Conservation (phyloP, 2,113 vertebrate species). For the Chloropsis hardwickii region DNA sequence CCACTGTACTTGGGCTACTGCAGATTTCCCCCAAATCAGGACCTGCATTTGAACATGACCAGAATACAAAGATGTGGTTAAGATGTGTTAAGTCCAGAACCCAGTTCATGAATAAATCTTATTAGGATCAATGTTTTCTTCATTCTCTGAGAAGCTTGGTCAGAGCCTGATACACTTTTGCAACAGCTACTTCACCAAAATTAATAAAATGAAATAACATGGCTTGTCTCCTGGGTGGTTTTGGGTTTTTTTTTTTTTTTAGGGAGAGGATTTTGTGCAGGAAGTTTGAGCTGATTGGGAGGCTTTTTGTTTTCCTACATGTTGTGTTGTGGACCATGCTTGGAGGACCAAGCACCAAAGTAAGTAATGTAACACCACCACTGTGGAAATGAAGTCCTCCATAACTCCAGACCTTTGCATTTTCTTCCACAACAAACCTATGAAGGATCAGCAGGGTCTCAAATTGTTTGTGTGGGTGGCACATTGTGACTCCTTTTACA, state of each 20-base stretch:
- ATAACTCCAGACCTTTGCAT: background rate
- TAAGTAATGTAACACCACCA: background rate
- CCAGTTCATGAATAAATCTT: background rate
- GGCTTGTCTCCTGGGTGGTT: background rate
- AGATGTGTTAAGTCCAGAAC: background rate
- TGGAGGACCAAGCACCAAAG: accelerated
- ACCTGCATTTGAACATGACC: background rate
- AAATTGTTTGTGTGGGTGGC: too few relatives aligned
- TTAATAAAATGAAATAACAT: background rate
- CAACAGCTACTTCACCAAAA: background rate
- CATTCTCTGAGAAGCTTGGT: background rate
- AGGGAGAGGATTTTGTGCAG: background rate
- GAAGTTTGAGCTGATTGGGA: background rate
- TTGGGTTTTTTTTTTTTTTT: background rate
- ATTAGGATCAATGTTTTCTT: background rate
- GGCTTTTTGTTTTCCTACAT: background rate
- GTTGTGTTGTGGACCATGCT: background rate
- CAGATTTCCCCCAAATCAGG: accelerated
- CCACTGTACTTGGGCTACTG: background rate
- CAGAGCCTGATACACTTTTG: background rate
- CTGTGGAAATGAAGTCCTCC: background rate
- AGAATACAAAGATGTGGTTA: background rate
- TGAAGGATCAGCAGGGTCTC: background rate
- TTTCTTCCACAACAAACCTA: background rate
- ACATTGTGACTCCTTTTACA: background rate